These are phyloP conservation scores for Callinectes sapidus DNA, from an alignment of 2,888 invertebrate genomes.

Conservation along the genomic window DNA sequence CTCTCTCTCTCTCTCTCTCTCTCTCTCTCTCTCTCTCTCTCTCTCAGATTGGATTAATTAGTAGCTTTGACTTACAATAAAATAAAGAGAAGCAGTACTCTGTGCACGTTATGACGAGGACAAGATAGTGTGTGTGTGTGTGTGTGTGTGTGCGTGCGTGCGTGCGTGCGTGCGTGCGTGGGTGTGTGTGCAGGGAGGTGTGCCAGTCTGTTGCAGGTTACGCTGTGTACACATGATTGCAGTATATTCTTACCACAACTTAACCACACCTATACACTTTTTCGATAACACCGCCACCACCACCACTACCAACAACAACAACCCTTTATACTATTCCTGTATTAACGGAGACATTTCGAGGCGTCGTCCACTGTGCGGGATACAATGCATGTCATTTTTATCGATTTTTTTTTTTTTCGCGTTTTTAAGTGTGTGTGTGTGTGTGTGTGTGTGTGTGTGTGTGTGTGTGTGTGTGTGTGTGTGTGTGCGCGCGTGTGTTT, in stretches of 20 bases:
- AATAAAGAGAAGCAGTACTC: not conserved
- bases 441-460: slow-evolving; percentile 37
- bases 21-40: slow-evolving; percentile 25
- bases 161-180: not conserved
- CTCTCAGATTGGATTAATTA: not conserved
- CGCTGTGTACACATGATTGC: not conserved
- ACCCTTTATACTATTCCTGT: not conserved
- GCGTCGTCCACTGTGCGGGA: not conserved
- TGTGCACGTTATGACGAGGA: not conserved
- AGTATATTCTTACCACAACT: not conserved
- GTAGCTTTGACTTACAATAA: too few relatives aligned
- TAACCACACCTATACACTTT: not conserved
- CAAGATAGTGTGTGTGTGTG: not conserved
- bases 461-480: slow-evolving; percentile 33
- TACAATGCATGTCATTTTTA: not conserved
- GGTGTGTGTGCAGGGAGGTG: not conserved
- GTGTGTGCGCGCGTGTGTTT: slow-evolving; percentile 8
- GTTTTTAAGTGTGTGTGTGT: not conserved
- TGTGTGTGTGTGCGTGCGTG: not conserved
- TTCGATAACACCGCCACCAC: not conserved
- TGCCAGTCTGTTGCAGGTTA: not conserved
- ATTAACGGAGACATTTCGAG: not conserved
- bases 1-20: slow-evolving; percentile 21
- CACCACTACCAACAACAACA: not conserved
- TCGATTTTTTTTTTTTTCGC: not conserved